Percentiles rank a stretch among this genome's conserved stretches.
These are phyloP conservation scores for Urocyon cinereoargenteus DNA, from an alignment of 2,797 vertebrate genomes.

Conservation along the genomic window DNA sequence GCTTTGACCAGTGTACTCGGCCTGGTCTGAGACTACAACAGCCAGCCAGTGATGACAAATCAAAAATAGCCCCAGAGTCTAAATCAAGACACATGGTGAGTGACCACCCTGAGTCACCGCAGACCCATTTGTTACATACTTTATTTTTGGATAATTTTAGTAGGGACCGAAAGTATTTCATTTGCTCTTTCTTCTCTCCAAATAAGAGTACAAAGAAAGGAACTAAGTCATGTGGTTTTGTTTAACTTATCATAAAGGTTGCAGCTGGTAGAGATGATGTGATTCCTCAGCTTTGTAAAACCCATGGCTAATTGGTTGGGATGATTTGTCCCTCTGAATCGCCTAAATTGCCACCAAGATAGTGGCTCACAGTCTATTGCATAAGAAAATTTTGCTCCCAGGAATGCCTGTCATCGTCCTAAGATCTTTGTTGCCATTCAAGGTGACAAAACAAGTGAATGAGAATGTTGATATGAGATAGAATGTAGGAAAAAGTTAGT, in stretches of 20 bases:
- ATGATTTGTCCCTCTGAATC: constrained; percentile 47
- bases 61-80: constrained; percentile 70
- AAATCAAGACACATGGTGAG: constrained; percentile 58
- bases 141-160: constrained; percentile 72
- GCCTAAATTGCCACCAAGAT: constrained; percentile 57
- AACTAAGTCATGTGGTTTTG: constrained; percentile 80
- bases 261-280: constrained; percentile 56
- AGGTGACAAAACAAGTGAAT: constrained; percentile 32
- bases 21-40: constrained; percentile 60
- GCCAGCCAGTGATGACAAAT: constrained; percentile 59
- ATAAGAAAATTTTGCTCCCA: constrained; percentile 54
- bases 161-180: constrained; percentile 62
- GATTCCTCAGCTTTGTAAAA: constrained; percentile 64
- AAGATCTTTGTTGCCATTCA: constrained; percentile 52
- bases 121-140: constrained; percentile 47
- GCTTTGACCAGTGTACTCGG: constrained; percentile 58
- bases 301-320: constrained; percentile 6
- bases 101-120: constrained; percentile 72
- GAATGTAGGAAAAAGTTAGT: not conserved
- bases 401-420: not conserved
- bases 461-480: not conserved
- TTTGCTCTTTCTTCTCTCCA: constrained; percentile 58
- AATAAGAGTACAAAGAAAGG: constrained; percentile 76
- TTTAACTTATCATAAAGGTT: constrained; percentile 62
- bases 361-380: constrained; percentile 57